Percentiles rank a stretch among this genome's conserved stretches.
Evolutionary conservation across 2,888 invertebrate genomes (phyloP).

Genomic region (Cancer borealis): DNA sequence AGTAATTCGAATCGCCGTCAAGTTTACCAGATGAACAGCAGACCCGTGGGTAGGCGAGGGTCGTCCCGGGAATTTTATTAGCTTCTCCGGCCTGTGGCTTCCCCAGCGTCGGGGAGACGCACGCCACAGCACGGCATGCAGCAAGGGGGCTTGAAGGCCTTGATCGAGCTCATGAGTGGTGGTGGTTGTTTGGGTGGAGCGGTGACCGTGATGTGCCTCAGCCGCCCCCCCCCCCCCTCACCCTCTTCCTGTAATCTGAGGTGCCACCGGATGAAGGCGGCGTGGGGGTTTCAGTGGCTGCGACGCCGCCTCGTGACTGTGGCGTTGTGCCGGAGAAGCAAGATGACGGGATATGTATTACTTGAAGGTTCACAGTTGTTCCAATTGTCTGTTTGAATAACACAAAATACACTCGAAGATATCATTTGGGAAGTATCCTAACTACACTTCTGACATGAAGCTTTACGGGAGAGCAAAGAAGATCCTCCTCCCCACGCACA

Average conservation of each 20-base stretch:
- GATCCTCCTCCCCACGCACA: slow-evolving; percentile 16
- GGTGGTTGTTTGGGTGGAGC: not conserved
- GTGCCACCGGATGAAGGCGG: not conserved
- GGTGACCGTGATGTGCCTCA: not conserved
- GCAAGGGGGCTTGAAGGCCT: not conserved
- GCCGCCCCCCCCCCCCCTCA: not conserved
- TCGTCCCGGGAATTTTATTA: slow-evolving; percentile 13
- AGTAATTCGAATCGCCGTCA: not conserved
- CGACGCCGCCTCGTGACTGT: not conserved
- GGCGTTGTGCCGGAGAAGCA: not conserved
- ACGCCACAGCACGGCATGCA: not conserved
- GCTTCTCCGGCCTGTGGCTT: not conserved
- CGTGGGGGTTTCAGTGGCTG: not conserved
- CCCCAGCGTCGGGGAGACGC: not conserved
- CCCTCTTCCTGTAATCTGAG: not conserved
- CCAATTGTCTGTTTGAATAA: not conserved
- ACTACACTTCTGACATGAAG: slow-evolving; percentile 29
- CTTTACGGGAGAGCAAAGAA: slow-evolving; percentile 15
- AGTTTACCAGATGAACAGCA: slow-evolving; percentile 15
- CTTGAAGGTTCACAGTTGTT: slow-evolving; percentile 29
- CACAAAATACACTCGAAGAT: slow-evolving; percentile 15
- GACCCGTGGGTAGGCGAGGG: not conserved
- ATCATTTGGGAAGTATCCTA: slow-evolving; percentile 10
- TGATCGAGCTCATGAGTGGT: not conserved
- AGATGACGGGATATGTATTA: slow-evolving; percentile 44